Base-by-base conservation (phyloP, 1,140 invertebrate genomes). In the Charaxes varanes region DNA sequence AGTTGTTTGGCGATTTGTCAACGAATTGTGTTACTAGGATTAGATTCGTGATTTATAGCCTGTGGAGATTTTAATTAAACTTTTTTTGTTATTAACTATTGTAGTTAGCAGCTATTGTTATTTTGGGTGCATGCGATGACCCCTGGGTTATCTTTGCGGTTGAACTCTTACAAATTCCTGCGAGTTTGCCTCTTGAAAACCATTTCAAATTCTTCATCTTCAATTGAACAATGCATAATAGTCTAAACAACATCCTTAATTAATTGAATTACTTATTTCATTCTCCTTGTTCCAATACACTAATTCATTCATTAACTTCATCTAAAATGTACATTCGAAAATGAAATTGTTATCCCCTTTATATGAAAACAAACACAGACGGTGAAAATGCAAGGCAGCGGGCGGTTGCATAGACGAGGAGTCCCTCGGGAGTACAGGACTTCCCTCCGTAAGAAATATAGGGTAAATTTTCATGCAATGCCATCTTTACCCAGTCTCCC, bases 351-450 rank as follows among this genome's bases (percentile, higher is more conserved):
- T 51, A 60, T 60, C 42, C 61, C 56, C 55, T 32, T 50, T 32
- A 27, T 38, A 45, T 26, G 46, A 53, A 66, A 63, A 64, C 56
- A 73, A 71, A 68, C 55, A 72, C 37, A 60, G 49, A 61, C 58
- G 46, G 34, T 43, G 37, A 58, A 57, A 64, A 65, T 65, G 68
- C 65, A 66, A 48, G 47, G 53, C 48, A 26, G 22, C 28, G 22
- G 35, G 26, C 48, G 21, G 45, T 64, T 68, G 73, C 66, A 72
- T 64, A 53, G 41, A 58, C 33, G 41, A 52, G 41, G 34, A 28
- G 43, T 66, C 73, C 65, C 69, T 12, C 11, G 67, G 57, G 68
- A 58, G n/a, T n/a, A 43, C 24, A 22, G 30, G 52, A 43, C 56
- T 31, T 31, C 50, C 33, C 54, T 53, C 53, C 41, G 56, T 28